These are phyloP conservation scores for Acrossocheilus fasciatus DNA, from an alignment of 2,797 vertebrate genomes.

Conservation along the genomic window DNA sequence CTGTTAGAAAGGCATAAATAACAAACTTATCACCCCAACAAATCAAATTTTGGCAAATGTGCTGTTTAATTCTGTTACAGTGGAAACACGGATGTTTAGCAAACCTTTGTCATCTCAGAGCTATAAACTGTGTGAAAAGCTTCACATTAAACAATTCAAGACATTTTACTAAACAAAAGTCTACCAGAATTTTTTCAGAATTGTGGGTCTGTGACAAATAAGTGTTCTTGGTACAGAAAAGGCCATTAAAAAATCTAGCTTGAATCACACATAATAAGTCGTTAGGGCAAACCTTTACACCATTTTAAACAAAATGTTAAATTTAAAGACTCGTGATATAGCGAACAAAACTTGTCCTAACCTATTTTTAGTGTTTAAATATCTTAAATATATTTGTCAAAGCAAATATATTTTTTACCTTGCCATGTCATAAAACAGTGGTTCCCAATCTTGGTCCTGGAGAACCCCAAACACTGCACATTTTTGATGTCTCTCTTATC, in stretches of 20 bases:
- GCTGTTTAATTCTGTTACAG: slow-evolving; percentile 6
- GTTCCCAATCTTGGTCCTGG: background rate
- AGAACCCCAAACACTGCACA: background rate
- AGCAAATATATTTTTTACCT: background rate
- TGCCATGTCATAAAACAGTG: background rate
- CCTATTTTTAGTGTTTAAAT: background rate
- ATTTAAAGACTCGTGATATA: background rate
- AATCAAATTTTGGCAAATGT: background rate
- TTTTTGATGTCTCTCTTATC: background rate
- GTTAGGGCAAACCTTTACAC: background rate
- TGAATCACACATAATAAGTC: background rate
- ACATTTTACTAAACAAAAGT: slow-evolving; percentile 43
- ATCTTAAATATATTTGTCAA: background rate
- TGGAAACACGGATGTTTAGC: slow-evolving; percentile 33
- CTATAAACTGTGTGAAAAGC: slow-evolving; percentile 26
- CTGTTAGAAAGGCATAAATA: slow-evolving; percentile 3
- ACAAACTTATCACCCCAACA: background rate
- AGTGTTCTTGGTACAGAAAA: background rate
- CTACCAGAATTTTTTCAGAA: background rate
- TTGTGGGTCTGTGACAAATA: background rate
- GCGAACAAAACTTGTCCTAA: background rate
- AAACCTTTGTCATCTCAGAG: slow-evolving; percentile 9
- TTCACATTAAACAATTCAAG: slow-evolving; percentile 4
- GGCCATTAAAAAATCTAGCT: background rate
- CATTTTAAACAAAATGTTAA: background rate